Evolutionary conservation across 2,888 invertebrate species (phyloP).

Genomic region (Caenorhabditis panamensis): DNA sequence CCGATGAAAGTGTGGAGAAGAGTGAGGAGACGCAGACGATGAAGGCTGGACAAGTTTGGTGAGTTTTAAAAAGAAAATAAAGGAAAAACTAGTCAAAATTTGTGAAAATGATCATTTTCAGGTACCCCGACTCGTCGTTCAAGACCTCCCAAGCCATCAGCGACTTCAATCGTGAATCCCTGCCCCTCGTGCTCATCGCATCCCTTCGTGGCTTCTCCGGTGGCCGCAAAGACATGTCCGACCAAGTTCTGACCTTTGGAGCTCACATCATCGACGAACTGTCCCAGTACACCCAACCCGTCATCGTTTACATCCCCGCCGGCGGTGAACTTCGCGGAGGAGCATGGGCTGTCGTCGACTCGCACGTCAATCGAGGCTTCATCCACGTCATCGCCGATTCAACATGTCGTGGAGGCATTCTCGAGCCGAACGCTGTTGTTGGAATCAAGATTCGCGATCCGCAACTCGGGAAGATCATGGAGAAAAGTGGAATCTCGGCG

Average conservation of each 20-base stretch:
- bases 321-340: slow-evolving; percentile 96
- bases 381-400: slow-evolving; percentile 99
- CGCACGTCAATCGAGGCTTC: slow-evolving; percentile 92
- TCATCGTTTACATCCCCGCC: slow-evolving; percentile 95
- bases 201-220: slow-evolving; percentile 99
- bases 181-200: slow-evolving; percentile 98
- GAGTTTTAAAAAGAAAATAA: slow-evolving; percentile 80
- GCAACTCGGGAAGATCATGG: slow-evolving; percentile 85
- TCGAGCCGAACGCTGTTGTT: slow-evolving; percentile 96
- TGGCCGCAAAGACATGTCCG: slow-evolving; percentile 99
- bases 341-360: slow-evolving; percentile 98
- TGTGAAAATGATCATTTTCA: no score
- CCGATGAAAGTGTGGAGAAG: slow-evolving; percentile 90
- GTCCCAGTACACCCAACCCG: slow-evolving; percentile 90
- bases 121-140: slow-evolving; percentile 98
- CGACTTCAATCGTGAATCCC: slow-evolving; percentile 94
- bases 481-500: slow-evolving; percentile 35
- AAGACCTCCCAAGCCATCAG: slow-evolving; percentile 98
- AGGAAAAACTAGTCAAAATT: not conserved
- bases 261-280: slow-evolving; percentile 98
- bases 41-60: slow-evolving; percentile 92
- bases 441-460: slow-evolving; percentile 96
- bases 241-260: slow-evolving; percentile 97
- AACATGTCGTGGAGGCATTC: slow-evolving; percentile 91
- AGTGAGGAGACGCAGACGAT: slow-evolving; percentile 82